phyloP scores from a whole-genome alignment of 2,888 invertebrate species.

The Phaedon cochleariae region DNA sequence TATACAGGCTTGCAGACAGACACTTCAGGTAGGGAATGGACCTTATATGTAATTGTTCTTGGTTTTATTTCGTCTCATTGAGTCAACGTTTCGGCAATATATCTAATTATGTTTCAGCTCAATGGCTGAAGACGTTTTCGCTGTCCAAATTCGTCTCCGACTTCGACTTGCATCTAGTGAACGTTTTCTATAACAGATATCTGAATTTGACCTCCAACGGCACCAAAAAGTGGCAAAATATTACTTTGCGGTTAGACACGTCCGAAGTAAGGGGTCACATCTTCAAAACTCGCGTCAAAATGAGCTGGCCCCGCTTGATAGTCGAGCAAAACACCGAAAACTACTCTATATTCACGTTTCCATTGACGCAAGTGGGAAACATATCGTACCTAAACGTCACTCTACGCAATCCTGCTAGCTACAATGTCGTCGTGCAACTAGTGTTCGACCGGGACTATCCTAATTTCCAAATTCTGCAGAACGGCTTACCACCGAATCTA shows the following conservation, averaged over 20 bases:
- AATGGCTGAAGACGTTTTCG: conserved; percentile 73
- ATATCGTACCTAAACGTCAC: conserved; percentile 71
- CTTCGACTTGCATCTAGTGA: conserved; percentile 73
- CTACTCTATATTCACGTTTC: conserved; percentile 68
- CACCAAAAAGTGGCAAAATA: conserved; percentile 68
- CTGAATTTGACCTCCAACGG: conserved; percentile 64
- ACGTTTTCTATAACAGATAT: conserved; percentile 70
- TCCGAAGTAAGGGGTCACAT: conserved; percentile 73
- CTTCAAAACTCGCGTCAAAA: conserved; percentile 72
- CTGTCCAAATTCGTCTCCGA: conserved; percentile 74
- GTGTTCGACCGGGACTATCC: conserved; percentile 77
- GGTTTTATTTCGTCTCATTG: too few relatives aligned
- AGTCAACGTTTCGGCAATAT: too few relatives aligned
- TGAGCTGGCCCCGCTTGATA: conserved; percentile 73
- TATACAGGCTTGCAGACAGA: conserved; percentile 78
- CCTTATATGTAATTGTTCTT: conserved; percentile 11
- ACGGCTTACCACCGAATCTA: conserved; percentile 62
- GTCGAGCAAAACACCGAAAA: conserved; percentile 57
- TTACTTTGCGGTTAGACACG: conserved; percentile 80
- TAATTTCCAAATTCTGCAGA: conserved; percentile 64
- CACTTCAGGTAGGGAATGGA: conserved; percentile 67
- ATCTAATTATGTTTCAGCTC: conserved; percentile 63
- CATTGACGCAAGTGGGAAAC: conserved; percentile 79
- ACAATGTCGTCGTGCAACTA: conserved; percentile 74
- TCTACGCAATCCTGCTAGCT: conserved; percentile 77